These are phyloP conservation scores for Ficedula albicollis DNA, from an alignment of 2,797 vertebrate species.

Conservation along the genomic window DNA sequence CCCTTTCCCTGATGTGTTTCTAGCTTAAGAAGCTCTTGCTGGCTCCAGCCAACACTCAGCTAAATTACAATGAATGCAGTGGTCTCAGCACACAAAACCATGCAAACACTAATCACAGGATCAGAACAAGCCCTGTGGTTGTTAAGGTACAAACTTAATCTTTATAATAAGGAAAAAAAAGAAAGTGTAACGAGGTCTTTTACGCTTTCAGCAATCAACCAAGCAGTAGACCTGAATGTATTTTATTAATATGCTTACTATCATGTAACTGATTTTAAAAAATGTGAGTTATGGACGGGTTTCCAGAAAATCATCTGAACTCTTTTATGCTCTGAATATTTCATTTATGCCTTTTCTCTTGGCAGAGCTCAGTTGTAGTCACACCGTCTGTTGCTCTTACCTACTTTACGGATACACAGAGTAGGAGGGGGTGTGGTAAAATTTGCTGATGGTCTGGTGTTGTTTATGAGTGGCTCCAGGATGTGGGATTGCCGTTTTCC, in stretches of 20 bases:
- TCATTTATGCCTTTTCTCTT: constrained; percentile 16
- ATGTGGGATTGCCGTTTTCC: constrained; percentile 43
- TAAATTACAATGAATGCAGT: constrained; percentile 99
- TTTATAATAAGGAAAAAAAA: constrained; percentile 12
- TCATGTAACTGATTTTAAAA: not conserved
- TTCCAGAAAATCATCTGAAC: constrained; percentile 1
- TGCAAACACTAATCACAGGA: constrained; percentile 95
- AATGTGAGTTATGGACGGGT: not conserved
- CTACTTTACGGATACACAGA: not conserved
- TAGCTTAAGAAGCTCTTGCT: constrained; percentile 99
- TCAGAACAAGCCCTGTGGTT: constrained; percentile 94
- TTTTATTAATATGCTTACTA: not conserved
- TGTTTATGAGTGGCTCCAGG: constrained; percentile 52
- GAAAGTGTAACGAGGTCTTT: not conserved
- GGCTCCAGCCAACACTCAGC: constrained; percentile 97
- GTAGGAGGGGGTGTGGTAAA: not conserved
- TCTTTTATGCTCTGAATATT: constrained; percentile 55
- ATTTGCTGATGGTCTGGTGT: constrained; percentile 40
- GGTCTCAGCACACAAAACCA: constrained; percentile 96
- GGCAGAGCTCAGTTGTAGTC: constrained; percentile 6
- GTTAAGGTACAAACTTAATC: constrained; percentile 88
- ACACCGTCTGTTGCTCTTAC: constrained; percentile 2
- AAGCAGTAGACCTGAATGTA: not conserved
- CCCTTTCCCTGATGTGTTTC: constrained; percentile 66
- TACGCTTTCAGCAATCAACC: not conserved